Conservation (phyloP, 2,888 invertebrate species). For the Caenorhabditis sp. region DNA sequence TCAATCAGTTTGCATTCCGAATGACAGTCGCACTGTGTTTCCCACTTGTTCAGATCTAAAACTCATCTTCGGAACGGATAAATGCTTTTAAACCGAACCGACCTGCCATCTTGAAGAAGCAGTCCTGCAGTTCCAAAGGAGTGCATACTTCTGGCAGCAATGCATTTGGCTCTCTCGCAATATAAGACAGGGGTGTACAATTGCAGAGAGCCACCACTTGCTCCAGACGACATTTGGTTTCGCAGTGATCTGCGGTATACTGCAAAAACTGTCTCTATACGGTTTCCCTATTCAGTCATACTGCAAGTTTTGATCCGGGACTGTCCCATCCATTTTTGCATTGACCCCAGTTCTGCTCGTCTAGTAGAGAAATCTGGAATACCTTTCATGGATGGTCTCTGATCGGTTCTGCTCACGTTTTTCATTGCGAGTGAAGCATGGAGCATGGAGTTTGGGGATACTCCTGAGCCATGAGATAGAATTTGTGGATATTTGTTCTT, state of each 20-base stretch:
- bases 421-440: conserved; percentile 68
- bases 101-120: too few relatives aligned
- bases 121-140: too few relatives aligned
- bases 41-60: too few relatives aligned
- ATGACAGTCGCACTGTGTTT: conserved; percentile 64
- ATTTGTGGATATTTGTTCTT: conserved; percentile 60
- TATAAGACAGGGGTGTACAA: conserved; percentile 61
- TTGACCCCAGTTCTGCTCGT: conserved; percentile 72
- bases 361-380: conserved; percentile 70
- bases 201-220: conserved; percentile 57
- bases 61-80: too few relatives aligned
- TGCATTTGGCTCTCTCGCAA: neutral
- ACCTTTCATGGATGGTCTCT: too few relatives aligned
- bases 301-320: conserved; percentile 51
- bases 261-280: conserved; percentile 29
- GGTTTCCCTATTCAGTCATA: conserved; percentile 22
- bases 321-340: conserved; percentile 58
- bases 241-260: conserved; percentile 74
- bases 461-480: conserved; percentile 59
- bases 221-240: conserved; percentile 61
- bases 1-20: conserved; percentile 70
- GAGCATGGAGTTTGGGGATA: conserved; percentile 66
- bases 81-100: too few relatives aligned
- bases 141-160: conserved; percentile 4
- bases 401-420: conserved; percentile 64